Evolutionary conservation across 2,888 invertebrate genomes (phyloP).

Genomic region (Drosophila subquinaria): DNA sequence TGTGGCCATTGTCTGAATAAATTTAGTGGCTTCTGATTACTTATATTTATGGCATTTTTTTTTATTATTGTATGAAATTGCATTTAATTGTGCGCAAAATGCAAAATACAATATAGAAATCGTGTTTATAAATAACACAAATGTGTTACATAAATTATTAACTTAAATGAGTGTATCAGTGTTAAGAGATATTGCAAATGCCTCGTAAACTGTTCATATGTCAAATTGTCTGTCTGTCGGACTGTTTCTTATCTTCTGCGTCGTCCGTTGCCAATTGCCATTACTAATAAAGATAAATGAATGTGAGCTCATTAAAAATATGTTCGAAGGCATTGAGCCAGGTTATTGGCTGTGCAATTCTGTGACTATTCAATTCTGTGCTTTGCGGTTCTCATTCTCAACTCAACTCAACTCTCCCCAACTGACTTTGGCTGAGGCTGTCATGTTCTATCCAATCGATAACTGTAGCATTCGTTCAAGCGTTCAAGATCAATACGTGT

Average conservation of each 20-base stretch:
- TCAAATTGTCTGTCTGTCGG: slow-evolving; percentile 1
- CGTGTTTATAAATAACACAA: slow-evolving; percentile 54
- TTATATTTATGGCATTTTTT: slow-evolving; percentile 53
- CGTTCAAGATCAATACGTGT: slow-evolving; percentile 72
- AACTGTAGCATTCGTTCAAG: slow-evolving; percentile 66
- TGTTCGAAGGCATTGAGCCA: slow-evolving; percentile 67
- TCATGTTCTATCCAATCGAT: slow-evolving; percentile 59
- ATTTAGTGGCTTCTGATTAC: slow-evolving; percentile 34
- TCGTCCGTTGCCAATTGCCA: slow-evolving; percentile 72
- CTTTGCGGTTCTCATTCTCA: slow-evolving; percentile 47
- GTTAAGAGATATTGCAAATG: slow-evolving; percentile 52
- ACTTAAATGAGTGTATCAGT: slow-evolving; percentile 51
- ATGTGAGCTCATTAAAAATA: slow-evolving; percentile 59
- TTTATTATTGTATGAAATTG: slow-evolving; percentile 49
- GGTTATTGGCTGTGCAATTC: slow-evolving; percentile 65
- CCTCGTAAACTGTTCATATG: slow-evolving; percentile 42
- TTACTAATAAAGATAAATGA: slow-evolving; percentile 80
- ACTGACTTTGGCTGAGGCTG: slow-evolving; percentile 26
- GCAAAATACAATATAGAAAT: slow-evolving; percentile 44
- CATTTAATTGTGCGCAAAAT: slow-evolving; percentile 54
- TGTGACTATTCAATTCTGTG: slow-evolving; percentile 15
- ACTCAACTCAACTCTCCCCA: slow-evolving; percentile 6
- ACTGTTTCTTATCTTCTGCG: slow-evolving; percentile 59
- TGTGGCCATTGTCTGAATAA: slow-evolving; percentile 21
- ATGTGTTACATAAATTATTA: slow-evolving; percentile 67